Percentiles rank a stretch among this genome's conserved stretches.
Evolutionary conservation across 2,113 vertebrate species (phyloP).

Genomic region (Cyanistes caeruleus): DNA sequence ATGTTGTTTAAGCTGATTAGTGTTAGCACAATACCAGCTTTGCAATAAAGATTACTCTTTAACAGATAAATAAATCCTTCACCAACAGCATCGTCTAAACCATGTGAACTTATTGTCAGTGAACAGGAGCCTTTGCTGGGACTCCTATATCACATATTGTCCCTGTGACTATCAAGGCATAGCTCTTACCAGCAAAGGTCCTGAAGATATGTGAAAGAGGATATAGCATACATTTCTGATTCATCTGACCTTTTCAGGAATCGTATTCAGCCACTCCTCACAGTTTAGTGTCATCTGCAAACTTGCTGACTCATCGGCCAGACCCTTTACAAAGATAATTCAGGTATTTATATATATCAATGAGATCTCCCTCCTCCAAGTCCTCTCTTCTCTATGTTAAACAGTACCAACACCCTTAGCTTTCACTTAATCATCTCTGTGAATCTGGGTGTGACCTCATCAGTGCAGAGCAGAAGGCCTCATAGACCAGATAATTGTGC

Average conservation of each 20-base stretch:
- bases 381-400: not conserved
- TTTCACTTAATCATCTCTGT: not conserved
- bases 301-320: not conserved
- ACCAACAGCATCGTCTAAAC: not conserved
- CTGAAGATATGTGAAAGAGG: not conserved
- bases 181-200: not conserved
- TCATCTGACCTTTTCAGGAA: not conserved
- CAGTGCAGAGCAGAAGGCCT: not conserved
- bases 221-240: not conserved
- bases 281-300: not conserved
- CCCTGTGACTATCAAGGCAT: not conserved
- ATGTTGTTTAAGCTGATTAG: not conserved
- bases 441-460: not conserved
- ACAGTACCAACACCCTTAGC: not conserved
- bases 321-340: not conserved
- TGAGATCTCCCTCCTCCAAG: not conserved
- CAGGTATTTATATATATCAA: accelerated
- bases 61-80: not conserved
- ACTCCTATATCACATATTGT: no score
- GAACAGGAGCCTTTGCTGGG: not conserved
- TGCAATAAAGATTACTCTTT: not conserved
- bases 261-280: not conserved
- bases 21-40: not conserved
- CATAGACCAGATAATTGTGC: no score
- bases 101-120: not conserved